phyloP scores from a whole-genome alignment of 2,113 vertebrate species.

The Scophthalmus maximus region DNA sequence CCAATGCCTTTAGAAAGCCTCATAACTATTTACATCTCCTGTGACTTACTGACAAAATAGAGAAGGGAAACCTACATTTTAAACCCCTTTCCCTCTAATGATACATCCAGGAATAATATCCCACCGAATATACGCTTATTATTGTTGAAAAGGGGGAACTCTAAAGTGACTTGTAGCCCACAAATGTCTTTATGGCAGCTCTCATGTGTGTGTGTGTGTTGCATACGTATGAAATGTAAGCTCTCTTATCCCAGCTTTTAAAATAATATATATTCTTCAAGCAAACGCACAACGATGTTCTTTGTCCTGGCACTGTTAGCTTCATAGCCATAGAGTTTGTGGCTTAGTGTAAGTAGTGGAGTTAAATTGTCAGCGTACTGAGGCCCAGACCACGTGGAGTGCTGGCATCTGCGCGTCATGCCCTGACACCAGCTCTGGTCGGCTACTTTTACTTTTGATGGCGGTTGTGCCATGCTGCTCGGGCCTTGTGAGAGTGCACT shows the following conservation, averaged over 20 bases:
- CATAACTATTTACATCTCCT: not conserved
- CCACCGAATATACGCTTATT: conserved; percentile 5
- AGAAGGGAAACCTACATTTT: not conserved
- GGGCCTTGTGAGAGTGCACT: not conserved
- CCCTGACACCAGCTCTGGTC: conserved; percentile 11
- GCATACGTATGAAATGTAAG: conserved; percentile 28
- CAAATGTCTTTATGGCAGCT: conserved; percentile 23
- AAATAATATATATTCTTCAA: conserved; percentile 15
- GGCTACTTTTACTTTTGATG: conserved; percentile 27
- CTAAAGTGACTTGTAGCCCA: conserved; percentile 45
- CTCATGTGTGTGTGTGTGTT: conserved; percentile 38
- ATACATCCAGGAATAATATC: not conserved
- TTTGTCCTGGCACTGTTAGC: conserved; percentile 50
- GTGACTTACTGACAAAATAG: conserved; percentile 1
- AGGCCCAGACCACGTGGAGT: conserved; percentile 55
- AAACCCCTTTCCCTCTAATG: not conserved
- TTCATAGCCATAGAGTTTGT: conserved; percentile 59
- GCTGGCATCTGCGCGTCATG: conserved; percentile 28
- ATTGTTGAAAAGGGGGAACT: conserved; percentile 33
- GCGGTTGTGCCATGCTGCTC: conserved; percentile 8
- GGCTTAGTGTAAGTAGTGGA: conserved; percentile 41
- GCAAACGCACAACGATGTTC: conserved; percentile 29
- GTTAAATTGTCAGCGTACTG: conserved; percentile 44
- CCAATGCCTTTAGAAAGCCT: conserved; percentile 1
- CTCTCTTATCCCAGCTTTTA: conserved; percentile 34